Percentiles rank a stretch among this genome's conserved stretches.
These are phyloP conservation scores for Antheraea mylitta DNA, from an alignment of 1,140 invertebrate species.

Conservation along the genomic window DNA sequence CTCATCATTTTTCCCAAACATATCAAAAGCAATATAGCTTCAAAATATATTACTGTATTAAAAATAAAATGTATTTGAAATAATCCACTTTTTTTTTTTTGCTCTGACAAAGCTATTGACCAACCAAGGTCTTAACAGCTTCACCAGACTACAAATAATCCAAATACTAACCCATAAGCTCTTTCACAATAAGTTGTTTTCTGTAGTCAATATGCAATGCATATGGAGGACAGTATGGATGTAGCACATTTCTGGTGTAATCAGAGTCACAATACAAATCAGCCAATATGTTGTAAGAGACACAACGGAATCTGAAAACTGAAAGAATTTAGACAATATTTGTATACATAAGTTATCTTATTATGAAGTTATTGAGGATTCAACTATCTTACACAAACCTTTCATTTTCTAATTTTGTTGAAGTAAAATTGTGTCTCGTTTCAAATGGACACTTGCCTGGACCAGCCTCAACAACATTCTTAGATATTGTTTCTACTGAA, in stretches of 20 bases:
- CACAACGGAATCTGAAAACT: constrained; percentile 86
- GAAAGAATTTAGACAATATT: constrained; percentile 21
- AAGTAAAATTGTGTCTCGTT: constrained; percentile 86
- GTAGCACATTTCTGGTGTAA: constrained; percentile 84
- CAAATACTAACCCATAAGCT: constrained; percentile 84
- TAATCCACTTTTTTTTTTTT: no score
- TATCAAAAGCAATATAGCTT: no score
- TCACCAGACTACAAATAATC: neutral
- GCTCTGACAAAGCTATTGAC: no score
- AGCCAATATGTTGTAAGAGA: constrained; percentile 94
- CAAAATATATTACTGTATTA: no score
- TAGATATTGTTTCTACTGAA: constrained; percentile 78
- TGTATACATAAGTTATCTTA: neutral
- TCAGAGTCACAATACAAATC: constrained; percentile 92
- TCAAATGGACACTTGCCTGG: constrained; percentile 91
- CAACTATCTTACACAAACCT: constrained; percentile 27
- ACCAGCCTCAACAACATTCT: constrained; percentile 81
- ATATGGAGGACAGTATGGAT: constrained; percentile 89
- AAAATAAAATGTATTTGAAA: no score
- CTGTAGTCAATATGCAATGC: constrained; percentile 91
- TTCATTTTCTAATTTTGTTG: constrained; percentile 72
- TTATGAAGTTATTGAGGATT: neutral
- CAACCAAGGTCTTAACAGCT: no score
- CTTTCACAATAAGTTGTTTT: constrained; percentile 90
- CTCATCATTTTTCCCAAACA: no score